phyloP scores from a whole-genome alignment of 1,140 invertebrate genomes.

The Listronotus bonariensis region DNA sequence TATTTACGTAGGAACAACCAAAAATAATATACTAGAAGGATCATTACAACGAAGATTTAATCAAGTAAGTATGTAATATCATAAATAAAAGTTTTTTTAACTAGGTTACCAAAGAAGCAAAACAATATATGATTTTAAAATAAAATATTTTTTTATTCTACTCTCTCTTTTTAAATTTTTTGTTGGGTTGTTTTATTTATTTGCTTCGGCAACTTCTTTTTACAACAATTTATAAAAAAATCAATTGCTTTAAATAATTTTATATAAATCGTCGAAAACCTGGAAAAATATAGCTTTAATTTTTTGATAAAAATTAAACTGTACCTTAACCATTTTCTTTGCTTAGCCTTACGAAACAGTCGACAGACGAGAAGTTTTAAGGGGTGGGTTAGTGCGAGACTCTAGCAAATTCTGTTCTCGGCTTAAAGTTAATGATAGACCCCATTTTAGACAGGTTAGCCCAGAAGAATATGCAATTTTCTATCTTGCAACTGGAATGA shows the following conservation, averaged over 20 bases:
- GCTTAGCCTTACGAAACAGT: constrained; percentile 15
- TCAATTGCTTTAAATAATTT: too few relatives aligned
- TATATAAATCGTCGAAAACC: too few relatives aligned
- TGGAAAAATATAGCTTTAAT: too few relatives aligned
- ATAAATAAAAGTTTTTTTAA: neutral
- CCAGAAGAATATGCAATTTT: neutral
- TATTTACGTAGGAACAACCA: constrained; percentile 90
- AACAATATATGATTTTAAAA: too few relatives aligned
- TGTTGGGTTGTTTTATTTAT: too few relatives aligned
- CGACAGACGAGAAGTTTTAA: constrained; percentile 23
- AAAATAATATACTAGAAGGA: constrained; percentile 92
- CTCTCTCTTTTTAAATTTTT: too few relatives aligned
- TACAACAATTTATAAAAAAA: too few relatives aligned
- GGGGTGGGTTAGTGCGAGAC: constrained; percentile 30
- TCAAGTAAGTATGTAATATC: constrained; percentile 65
- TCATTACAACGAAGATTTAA: constrained; percentile 87
- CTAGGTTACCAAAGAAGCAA: too few relatives aligned
- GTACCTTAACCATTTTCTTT: neutral
- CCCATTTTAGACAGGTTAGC: constrained; percentile 31
- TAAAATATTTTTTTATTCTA: too few relatives aligned
- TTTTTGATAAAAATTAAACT: too few relatives aligned
- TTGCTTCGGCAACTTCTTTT: too few relatives aligned
- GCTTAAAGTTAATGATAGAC: constrained; percentile 15
- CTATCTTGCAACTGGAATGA: neutral
- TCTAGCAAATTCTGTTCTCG: constrained; percentile 23